Percentiles rank a stretch among this genome's conserved stretches.
phyloP scores from a whole-genome alignment of 2,113 vertebrate genomes.

The Menura novaehollandiae region DNA sequence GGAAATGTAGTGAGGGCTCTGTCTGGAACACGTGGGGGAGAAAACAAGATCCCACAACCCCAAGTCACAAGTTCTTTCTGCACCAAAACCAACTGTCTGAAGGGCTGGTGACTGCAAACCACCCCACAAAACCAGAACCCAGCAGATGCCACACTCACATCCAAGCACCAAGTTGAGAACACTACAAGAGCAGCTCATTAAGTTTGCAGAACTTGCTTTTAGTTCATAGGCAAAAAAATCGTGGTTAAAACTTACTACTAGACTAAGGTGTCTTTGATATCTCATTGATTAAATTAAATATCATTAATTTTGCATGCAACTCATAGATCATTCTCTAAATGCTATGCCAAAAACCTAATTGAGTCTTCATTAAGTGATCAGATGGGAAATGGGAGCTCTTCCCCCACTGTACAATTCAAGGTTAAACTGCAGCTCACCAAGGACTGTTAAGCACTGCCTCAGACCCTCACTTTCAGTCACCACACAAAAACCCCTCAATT shows the following conservation, averaged over 20 bases:
- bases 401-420: not conserved
- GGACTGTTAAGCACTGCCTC: not conserved
- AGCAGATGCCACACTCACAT: accelerated
- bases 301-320: conserved; percentile 37
- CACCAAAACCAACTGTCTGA: not conserved
- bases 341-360: conserved; percentile 28
- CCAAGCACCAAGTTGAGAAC: not conserved
- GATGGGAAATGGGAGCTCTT: conserved; percentile 2
- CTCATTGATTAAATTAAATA: conserved; percentile 29
- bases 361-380: conserved; percentile 34
- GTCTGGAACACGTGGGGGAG: accelerated
- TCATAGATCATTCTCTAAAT: conserved; percentile 30
- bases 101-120: not conserved
- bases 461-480: not conserved
- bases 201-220: not conserved
- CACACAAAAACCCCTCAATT: not conserved
- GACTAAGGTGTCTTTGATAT: not conserved
- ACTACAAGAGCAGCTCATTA: not conserved
- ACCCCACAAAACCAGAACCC: not conserved
- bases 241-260: not conserved
- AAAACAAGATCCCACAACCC: not conserved
- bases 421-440: not conserved
- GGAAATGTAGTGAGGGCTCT: not conserved
- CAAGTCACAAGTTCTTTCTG: not conserved
- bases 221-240: not conserved